A percentile compares a stretch with the other conserved stretches of the same genome.
phyloP scores from a whole-genome alignment of 2,113 vertebrate species.

The Sylvicapra grimmia region DNA sequence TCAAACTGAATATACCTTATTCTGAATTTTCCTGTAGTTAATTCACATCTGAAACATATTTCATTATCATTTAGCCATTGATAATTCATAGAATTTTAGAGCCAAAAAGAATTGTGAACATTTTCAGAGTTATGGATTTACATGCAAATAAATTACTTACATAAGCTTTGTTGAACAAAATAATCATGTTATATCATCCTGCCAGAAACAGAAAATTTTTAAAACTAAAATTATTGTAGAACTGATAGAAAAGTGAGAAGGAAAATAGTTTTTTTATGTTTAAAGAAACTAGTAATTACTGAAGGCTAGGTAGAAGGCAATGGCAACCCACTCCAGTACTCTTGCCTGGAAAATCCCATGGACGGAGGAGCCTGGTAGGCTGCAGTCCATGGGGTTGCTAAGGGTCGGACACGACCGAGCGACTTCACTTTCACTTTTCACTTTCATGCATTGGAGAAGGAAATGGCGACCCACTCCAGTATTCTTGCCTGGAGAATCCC shows the following conservation, averaged over 20 bases:
- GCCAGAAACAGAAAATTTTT: background rate
- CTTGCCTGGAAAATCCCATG: too few species aligned
- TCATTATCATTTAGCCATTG: background rate
- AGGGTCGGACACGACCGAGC: too few species aligned
- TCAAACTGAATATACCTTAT: background rate
- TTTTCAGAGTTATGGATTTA: background rate
- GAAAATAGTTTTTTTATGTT: conserved; percentile 13
- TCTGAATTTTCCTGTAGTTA: conserved; percentile 12
- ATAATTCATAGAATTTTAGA: conserved; percentile 21
- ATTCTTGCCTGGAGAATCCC: too few species aligned
- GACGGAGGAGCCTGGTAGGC: too few species aligned
- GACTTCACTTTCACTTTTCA: too few species aligned
- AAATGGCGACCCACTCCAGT: too few species aligned
- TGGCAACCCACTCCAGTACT: too few species aligned
- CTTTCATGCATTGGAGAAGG: too few species aligned
- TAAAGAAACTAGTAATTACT: background rate
- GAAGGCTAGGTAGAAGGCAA: background rate
- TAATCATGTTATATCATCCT: background rate
- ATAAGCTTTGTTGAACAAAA: conserved; percentile 16
- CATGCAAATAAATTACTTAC: background rate
- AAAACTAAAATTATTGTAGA: background rate
- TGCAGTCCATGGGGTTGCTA: too few species aligned
- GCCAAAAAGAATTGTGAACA: background rate
- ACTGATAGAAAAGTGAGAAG: background rate
- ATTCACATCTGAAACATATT: background rate